A percentile compares a stretch with the other conserved stretches of the same genome.
These are phyloP conservation scores for Thalassoma bifasciatum DNA, from an alignment of 2,113 vertebrate species.

Conservation along the genomic window DNA sequence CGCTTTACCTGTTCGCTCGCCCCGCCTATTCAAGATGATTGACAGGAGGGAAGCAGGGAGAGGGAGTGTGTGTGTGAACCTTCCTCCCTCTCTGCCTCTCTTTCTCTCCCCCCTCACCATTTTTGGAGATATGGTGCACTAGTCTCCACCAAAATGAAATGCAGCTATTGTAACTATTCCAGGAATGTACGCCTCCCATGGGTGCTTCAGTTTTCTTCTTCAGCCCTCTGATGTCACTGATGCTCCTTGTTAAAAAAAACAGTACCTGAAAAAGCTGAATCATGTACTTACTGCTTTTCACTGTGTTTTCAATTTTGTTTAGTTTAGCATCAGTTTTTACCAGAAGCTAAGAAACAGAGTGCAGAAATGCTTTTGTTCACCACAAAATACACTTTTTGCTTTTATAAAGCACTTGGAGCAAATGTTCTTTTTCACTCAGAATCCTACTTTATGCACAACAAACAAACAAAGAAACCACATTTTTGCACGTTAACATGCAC, in stretches of 20 bases:
- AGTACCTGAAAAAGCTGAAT: background rate
- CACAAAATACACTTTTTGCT: no score
- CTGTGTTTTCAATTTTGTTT: background rate
- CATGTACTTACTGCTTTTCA: background rate
- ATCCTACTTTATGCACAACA: no score
- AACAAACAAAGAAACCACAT: no score
- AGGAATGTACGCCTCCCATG: slow-evolving; percentile 45
- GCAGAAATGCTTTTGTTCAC: no score
- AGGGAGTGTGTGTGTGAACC: slow-evolving; percentile 3
- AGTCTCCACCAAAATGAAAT: slow-evolving; percentile 34
- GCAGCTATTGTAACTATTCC: slow-evolving; percentile 25
- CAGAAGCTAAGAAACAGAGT: no score
- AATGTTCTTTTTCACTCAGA: no score
- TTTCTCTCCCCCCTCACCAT: slow-evolving; percentile 21
- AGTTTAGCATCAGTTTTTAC: background rate
- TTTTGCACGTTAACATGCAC: no score
- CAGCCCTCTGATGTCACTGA: background rate
- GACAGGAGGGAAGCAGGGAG: background rate
- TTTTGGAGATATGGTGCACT: slow-evolving; percentile 25
- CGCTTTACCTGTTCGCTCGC: background rate
- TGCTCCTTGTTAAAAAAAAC: background rate
- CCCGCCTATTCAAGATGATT: background rate
- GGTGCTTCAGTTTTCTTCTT: background rate
- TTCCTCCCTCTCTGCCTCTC: slow-evolving; percentile 5
- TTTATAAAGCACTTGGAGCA: no score